phyloP scores from a whole-genome alignment of 2,888 invertebrate genomes.

The Lomographa bimaculata region DNA sequence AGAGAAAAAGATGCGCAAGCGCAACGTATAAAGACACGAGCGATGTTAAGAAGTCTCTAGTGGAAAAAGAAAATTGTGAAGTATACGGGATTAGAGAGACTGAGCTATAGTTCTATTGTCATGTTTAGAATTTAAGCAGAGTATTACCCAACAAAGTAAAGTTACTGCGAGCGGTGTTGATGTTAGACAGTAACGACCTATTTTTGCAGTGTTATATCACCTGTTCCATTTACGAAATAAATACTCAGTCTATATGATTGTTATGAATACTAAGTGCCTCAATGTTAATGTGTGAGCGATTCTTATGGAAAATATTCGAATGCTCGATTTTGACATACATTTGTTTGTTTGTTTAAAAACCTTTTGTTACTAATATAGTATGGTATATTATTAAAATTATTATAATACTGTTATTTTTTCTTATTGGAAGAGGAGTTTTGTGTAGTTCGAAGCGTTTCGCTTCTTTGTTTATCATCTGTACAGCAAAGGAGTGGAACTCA shows the following conservation, averaged over 20 bases:
- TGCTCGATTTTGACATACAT: slow-evolving; percentile 17
- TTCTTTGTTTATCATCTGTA: too few relatives aligned
- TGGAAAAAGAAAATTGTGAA: slow-evolving; percentile 61
- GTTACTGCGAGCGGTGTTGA: too few relatives aligned
- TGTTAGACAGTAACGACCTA: too few relatives aligned
- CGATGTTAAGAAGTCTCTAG: slow-evolving; percentile 47
- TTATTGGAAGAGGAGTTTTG: background rate
- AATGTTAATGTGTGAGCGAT: slow-evolving; percentile 1
- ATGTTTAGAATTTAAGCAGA: too few relatives aligned
- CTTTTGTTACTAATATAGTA: slow-evolving; percentile 26
- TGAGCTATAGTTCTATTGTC: slow-evolving; percentile 52
- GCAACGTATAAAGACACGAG: slow-evolving; percentile 30
- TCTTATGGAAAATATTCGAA: too few relatives aligned
- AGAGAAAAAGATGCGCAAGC: slow-evolving; percentile 62
- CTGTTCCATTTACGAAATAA: too few relatives aligned
- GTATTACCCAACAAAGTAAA: too few relatives aligned
- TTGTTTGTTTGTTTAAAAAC: too few relatives aligned
- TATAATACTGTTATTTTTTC: slow-evolving; percentile 12
- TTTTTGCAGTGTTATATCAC: too few relatives aligned
- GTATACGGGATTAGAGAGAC: slow-evolving; percentile 69
- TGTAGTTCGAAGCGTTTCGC: too few relatives aligned
- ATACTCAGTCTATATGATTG: background rate
- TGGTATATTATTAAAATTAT: slow-evolving; percentile 27
- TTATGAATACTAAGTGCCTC: slow-evolving; percentile 26
- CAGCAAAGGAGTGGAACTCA: too few relatives aligned